These are phyloP conservation scores for Poeciliopsis presidionis DNA, from an alignment of 2,797 vertebrate genomes.

Conservation along the genomic window DNA sequence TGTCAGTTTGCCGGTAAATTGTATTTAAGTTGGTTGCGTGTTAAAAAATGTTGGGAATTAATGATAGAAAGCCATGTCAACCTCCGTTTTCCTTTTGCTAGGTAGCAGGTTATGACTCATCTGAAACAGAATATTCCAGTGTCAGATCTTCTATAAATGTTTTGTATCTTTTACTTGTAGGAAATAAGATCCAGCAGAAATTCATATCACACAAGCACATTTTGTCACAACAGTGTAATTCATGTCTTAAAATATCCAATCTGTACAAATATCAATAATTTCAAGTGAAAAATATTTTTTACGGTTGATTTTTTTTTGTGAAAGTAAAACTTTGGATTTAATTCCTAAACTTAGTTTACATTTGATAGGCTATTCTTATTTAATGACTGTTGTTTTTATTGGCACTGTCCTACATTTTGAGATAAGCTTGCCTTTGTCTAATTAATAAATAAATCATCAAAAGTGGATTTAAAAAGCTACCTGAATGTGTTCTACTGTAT, in stretches of 20 bases:
- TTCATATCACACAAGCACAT: not conserved
- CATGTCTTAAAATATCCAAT: not conserved
- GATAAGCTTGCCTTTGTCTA: not conserved
- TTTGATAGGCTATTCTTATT: not conserved
- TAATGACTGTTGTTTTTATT: not conserved
- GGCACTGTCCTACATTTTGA: not conserved
- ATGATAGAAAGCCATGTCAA: conserved; percentile 3
- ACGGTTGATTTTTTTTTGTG: not conserved
- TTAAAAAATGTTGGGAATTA: conserved; percentile 28
- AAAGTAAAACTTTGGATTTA: not conserved
- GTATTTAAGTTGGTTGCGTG: conserved; percentile 25
- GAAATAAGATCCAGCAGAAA: not conserved
- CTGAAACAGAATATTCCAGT: not conserved
- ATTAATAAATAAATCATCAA: not conserved
- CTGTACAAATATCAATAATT: not conserved
- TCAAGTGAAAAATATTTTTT: not conserved
- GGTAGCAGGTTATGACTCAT: not conserved
- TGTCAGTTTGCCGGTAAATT: not conserved
- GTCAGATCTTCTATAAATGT: not conserved
- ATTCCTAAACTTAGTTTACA: not conserved
- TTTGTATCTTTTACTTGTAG: not conserved
- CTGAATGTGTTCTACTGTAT: not conserved
- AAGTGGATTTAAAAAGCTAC: not conserved
- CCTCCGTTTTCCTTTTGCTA: conserved; percentile 3
- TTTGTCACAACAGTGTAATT: not conserved